Evolutionary conservation across 2,888 invertebrate species (phyloP), one percentile per base, ranked within the genome.

Genomic region (Drosophila meridionalis): DNA sequence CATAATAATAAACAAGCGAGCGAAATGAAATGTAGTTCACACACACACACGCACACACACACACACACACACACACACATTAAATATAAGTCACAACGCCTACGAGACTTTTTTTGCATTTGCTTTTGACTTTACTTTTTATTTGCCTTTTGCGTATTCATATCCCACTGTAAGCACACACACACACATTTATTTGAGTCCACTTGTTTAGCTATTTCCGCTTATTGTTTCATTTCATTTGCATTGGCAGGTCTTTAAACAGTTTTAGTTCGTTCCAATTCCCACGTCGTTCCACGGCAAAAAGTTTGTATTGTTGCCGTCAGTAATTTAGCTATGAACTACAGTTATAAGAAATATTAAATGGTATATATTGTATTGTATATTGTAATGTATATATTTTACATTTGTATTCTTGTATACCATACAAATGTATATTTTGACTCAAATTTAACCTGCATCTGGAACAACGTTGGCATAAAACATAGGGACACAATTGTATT

Each of bases 11-110:
- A 76, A 62, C 64, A 69, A 77, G 48, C 65, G 28, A 59, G n/a
- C 12, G 28, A 73, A 64, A 61, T 62, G 50, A 75, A 75, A 73
- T 69, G 69, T 75, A 75, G 74, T 75, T 74, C 75, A 69, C 61
- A 43, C 64, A 69, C n/a, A 60, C 36, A 55, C 48, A 45, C 45
- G 48, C 20, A 32, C 28, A 30, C 36, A 8, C 43, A 20, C 12
- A 55, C 53, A 62, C 26, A 34, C 1, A 3, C 43, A 61, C 28
- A 32, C 42, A 30, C 38, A 14, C 38, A 20, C 14, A 26, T 11
- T 11, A 11, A 45, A 45, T 26, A 30, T 3, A 38, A 55, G 42
- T n/a, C 34, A 34, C 58, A 50, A 67, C 72, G 72, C 58, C 73
- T 58, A 67, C 60, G 62, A 69, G 55, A 58, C 14, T 32, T 69